Evolutionary conservation across 2,113 vertebrate species (phyloP), one percentile per base, ranked within the genome.

Genomic region (Sphyrna mokarran): DNA sequence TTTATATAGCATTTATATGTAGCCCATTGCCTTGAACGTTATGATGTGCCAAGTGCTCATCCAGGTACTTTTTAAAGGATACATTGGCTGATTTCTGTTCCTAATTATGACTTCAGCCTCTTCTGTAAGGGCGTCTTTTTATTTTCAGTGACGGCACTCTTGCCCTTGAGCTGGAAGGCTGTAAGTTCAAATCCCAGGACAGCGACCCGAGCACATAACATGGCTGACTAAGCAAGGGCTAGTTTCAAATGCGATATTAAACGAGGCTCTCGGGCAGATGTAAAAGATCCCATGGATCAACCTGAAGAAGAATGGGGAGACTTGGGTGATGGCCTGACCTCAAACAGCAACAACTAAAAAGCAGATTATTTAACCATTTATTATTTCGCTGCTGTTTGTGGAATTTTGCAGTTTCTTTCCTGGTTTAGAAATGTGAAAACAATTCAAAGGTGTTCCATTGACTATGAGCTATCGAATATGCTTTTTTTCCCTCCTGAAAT

Each of bases 401-500:
- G 61, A 93, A 66, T 66, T 8, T 40, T 93, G 89, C n/a, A 66
- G 61, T 1, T 3, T 66, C n/a, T 37, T 89, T 22, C 37, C 61
- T 93, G 33, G 58, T 14, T 93, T 66, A 93, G 16, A 26, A 89
- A 13, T 23, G 11, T 87, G 48, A 85, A 43, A 61, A 11, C 11
- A 90, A 61, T 66, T 93, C 89, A 68, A 37, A 93, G 16, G 66
- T 10, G 61, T 16, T 63, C 63, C 89, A 93, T 37, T 68, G 33
- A 29, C 48, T 54, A 4, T 54, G 48, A 16, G 58, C 87, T 63
- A 16, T 20, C 37, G 43, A 83, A 83, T 18, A 8, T 83, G 16
- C 37, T 40, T 29, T n/a, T 43, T 69, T 95, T n/a, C 94, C 96
- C 89, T 43, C 95, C 96, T 94, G 96, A 72, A 96, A 95, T 23